Conservation (phyloP, 64 coral and sea anemone species). For the Montipora sp. region DNA sequence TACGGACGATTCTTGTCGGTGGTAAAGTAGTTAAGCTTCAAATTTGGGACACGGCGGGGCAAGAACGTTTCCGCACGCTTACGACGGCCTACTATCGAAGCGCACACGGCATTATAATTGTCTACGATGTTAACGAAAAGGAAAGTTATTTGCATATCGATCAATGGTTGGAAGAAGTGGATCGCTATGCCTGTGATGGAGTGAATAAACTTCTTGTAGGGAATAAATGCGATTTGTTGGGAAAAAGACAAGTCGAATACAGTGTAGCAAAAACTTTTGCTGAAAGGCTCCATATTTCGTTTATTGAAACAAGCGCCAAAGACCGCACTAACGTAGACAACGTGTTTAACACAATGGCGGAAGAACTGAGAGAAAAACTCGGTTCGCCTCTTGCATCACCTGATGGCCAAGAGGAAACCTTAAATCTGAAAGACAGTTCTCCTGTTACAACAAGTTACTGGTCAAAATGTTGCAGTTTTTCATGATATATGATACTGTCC, state of each 20-base stretch:
- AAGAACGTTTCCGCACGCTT: constrained; percentile 92
- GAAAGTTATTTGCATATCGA: constrained; percentile 89
- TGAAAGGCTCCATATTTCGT: constrained; percentile 84
- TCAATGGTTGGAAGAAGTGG: constrained; percentile 90
- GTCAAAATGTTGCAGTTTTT: constrained; percentile 54
- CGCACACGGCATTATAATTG: constrained; percentile 92
- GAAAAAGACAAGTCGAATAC: constrained; percentile 86
- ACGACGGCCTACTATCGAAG: constrained; percentile 95
- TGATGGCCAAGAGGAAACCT: constrained; percentile 19
- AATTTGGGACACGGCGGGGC: constrained; percentile 97
- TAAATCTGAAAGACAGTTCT: constrained; percentile 30
- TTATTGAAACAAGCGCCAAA: constrained; percentile 97
- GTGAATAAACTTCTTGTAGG: constrained; percentile 89
- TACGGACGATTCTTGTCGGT: constrained; percentile 83
- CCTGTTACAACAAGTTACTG: constrained; percentile 10
- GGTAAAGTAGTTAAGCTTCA: constrained; percentile 88
- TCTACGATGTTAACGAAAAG: constrained; percentile 97
- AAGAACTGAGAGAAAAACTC: constrained; percentile 85
- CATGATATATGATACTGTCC: neutral
- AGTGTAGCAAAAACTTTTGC: constrained; percentile 83
- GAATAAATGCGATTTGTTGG: constrained; percentile 93
- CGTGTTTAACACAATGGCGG: constrained; percentile 93
- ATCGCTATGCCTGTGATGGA: constrained; percentile 71
- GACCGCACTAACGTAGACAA: constrained; percentile 95
- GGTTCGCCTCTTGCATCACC: constrained; percentile 85